A percentile compares a stretch with the other conserved stretches of the same genome.
Conservation (phyloP, 2,797 vertebrate species). For the Sebastes wilsoni region DNA sequence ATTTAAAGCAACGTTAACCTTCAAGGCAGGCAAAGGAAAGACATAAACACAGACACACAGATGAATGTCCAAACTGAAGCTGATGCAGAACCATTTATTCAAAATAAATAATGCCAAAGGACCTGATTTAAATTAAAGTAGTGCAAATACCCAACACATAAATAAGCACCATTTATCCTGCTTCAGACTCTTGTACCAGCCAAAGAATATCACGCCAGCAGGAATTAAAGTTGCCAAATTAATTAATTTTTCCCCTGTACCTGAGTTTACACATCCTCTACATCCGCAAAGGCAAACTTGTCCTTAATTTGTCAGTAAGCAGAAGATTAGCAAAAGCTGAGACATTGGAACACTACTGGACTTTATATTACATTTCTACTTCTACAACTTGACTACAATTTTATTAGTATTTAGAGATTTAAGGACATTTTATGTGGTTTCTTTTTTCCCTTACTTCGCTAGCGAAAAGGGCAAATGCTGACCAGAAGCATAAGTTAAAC, state of each 20-base stretch:
- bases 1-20: background rate
- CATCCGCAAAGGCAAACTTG: background rate
- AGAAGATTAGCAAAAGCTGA: background rate
- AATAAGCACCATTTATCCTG: slow-evolving; percentile 42
- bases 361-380: background rate
- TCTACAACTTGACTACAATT: background rate
- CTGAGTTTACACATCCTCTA: slow-evolving; percentile 36
- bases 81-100: slow-evolving; percentile 78
- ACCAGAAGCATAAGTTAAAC: background rate
- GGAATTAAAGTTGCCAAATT: slow-evolving; percentile 10
- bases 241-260: slow-evolving; percentile 11
- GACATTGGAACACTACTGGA: background rate
- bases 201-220: slow-evolving; percentile 44
- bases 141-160: slow-evolving; percentile 61
- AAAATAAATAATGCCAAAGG: slow-evolving; percentile 65
- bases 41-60: slow-evolving; percentile 74
- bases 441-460: background rate
- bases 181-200: slow-evolving; percentile 55
- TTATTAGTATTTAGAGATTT: background rate
- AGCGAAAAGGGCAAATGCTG: slow-evolving; percentile 9
- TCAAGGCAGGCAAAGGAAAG: slow-evolving; percentile 8
- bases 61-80: slow-evolving; percentile 76
- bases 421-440: background rate
- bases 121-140: slow-evolving; percentile 62
- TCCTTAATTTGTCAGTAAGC: background rate